These are phyloP conservation scores for Nematolebias whitei DNA, from an alignment of 2,113 vertebrate genomes.

Conservation along the genomic window DNA sequence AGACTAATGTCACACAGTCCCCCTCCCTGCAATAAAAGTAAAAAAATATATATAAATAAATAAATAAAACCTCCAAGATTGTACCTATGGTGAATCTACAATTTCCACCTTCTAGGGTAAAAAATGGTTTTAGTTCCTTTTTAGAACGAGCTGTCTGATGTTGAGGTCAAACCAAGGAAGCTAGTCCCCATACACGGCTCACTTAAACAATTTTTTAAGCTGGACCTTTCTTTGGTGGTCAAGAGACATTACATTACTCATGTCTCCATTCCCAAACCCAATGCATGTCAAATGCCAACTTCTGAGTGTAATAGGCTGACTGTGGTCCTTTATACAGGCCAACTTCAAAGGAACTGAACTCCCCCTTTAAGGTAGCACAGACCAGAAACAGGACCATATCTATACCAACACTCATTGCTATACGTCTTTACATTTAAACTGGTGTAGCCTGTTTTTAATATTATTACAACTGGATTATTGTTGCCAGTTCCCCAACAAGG, in stretches of 20 bases:
- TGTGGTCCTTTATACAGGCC: neutral
- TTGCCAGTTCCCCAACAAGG: conserved; percentile 5
- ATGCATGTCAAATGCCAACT: neutral
- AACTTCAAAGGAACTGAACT: conserved; percentile 1
- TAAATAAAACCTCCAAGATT: neutral
- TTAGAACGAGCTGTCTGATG: neutral
- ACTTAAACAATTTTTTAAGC: too few relatives aligned
- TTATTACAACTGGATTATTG: conserved; percentile 17
- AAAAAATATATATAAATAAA: too few relatives aligned
- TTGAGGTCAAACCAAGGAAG: too few relatives aligned
- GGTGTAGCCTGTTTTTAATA: conserved; percentile 20
- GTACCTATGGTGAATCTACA: neutral
- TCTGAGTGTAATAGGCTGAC: neutral
- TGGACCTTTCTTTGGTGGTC: too few relatives aligned
- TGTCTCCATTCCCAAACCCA: neutral
- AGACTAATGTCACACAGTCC: too few relatives aligned
- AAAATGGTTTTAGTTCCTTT: neutral
- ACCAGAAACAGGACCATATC: neutral
- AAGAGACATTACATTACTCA: neutral
- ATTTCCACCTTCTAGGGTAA: neutral
- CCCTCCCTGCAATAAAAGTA: too few relatives aligned
- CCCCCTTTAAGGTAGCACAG: neutral
- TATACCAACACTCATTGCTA: neutral
- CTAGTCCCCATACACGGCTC: too few relatives aligned
- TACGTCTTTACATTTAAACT: conserved; percentile 19